phyloP scores from a whole-genome alignment of 2,797 vertebrate genomes.

The Lindbergichthys nudifrons region DNA sequence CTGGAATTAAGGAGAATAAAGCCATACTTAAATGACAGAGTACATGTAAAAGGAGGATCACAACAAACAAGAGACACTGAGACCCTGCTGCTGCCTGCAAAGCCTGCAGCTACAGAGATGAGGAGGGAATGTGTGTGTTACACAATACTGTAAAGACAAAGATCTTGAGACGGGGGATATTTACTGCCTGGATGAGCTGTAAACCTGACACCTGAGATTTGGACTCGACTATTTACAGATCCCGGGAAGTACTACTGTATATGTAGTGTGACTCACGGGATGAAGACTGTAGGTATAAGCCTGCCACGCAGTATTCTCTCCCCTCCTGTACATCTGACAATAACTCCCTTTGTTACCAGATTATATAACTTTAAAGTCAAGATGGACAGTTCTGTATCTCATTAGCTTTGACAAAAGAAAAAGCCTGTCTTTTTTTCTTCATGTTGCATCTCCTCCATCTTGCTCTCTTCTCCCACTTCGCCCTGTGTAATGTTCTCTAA shows the following conservation, averaged over 20 bases:
- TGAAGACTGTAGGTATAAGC: no score
- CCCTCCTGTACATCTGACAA: not conserved
- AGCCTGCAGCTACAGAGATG: no score
- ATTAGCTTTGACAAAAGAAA: constrained; percentile 19
- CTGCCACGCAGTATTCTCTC: no score
- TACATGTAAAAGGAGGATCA: no score
- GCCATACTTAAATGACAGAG: no score
- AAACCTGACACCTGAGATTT: not conserved
- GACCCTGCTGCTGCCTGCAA: not conserved
- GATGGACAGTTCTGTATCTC: constrained; percentile 10
- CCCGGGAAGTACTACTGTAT: no score
- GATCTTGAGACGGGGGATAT: not conserved
- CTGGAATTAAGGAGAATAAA: no score
- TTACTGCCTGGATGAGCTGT: not conserved
- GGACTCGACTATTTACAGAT: not conserved
- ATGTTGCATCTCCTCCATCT: constrained; percentile 25
- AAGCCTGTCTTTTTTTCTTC: constrained; percentile 19
- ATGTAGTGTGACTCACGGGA: no score
- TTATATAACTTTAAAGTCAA: constrained; percentile 30
- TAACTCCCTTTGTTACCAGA: not conserved
- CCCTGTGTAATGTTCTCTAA: constrained; percentile 64
- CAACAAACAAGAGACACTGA: no score
- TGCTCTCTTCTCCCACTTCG: constrained; percentile 39
- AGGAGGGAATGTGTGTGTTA: not conserved
- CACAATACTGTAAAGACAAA: not conserved